Conservation (phyloP, 2,113 vertebrate species). For the Semicossyphus pulcher region DNA sequence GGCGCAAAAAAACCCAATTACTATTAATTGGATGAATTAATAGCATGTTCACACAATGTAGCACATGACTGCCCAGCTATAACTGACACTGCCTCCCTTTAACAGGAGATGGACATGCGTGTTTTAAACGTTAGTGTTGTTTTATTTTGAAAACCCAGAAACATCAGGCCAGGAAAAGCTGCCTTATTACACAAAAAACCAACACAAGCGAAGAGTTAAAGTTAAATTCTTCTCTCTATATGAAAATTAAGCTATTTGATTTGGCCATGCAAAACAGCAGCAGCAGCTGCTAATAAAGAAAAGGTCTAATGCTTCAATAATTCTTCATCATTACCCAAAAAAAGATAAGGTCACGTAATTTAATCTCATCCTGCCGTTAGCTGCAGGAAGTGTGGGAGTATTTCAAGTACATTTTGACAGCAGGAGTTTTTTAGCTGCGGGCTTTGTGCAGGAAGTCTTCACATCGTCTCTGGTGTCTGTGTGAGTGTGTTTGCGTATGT, state of each 20-base stretch:
- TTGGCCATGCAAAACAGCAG: neutral
- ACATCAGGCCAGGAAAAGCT: too few relatives aligned
- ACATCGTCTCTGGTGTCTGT: neutral
- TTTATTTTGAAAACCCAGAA: too few relatives aligned
- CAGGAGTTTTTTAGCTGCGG: slow-evolving; percentile 46
- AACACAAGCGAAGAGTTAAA: neutral
- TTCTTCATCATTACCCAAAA: neutral
- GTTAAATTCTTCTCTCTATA: neutral
- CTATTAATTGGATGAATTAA: too few relatives aligned
- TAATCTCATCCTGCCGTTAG: slow-evolving; percentile 3
- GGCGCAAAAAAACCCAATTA: too few relatives aligned
- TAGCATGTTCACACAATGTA: too few relatives aligned
- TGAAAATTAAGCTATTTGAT: neutral
- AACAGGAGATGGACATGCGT: too few relatives aligned
- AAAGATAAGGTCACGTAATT: slow-evolving; percentile 8
- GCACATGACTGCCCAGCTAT: too few relatives aligned
- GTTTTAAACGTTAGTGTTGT: too few relatives aligned
- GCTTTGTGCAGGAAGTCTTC: slow-evolving; percentile 15
- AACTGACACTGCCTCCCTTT: too few relatives aligned
- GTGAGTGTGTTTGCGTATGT: slow-evolving; percentile 19
- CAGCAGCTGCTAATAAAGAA: neutral
- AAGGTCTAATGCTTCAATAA: slow-evolving; percentile 5
- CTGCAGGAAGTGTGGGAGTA: slow-evolving; percentile 32
- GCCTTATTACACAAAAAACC: too few relatives aligned
- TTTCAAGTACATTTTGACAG: slow-evolving; percentile 45